These are phyloP conservation scores for Calosoma granatense DNA, from an alignment of 1,140 invertebrate species.

Conservation along the genomic window DNA sequence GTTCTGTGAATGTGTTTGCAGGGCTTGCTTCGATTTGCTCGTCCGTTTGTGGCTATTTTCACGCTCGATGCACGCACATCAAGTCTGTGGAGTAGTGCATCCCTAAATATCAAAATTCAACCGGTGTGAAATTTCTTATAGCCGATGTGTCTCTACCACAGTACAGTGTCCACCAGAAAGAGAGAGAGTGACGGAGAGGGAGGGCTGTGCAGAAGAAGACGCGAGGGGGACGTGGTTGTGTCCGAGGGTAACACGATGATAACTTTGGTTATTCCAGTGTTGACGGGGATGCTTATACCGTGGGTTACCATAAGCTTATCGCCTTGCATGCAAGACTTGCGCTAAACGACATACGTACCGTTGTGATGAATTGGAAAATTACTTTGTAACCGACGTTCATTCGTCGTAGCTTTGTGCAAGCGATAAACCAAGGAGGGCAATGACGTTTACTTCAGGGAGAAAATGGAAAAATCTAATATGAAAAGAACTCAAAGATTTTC, in stretches of 20 bases:
- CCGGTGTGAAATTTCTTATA: conserved; percentile 32
- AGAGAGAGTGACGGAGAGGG: background rate
- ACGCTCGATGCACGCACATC: conserved; percentile 18
- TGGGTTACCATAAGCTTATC: conserved; percentile 26
- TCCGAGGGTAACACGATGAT: conserved; percentile 10
- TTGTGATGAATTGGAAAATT: background rate
- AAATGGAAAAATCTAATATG: too few relatives aligned
- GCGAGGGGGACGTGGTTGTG: conserved; percentile 4
- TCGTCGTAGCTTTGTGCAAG: too few relatives aligned
- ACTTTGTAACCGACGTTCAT: too few relatives aligned
- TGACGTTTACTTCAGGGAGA: too few relatives aligned
- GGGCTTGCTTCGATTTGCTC: background rate
- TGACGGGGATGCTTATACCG: background rate
- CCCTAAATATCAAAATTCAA: conserved; percentile 30
- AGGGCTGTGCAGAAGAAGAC: background rate
- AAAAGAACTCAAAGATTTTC: too few relatives aligned
- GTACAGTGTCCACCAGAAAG: background rate
- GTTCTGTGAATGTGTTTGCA: too few relatives aligned
- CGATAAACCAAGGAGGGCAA: too few relatives aligned
- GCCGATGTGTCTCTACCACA: conserved; percentile 9
- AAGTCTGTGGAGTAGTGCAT: conserved; percentile 24
- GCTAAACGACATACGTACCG: background rate
- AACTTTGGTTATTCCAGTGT: conserved; percentile 1
- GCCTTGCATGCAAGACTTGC: conserved; percentile 29
- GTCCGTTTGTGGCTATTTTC: conserved; percentile 24